Conservation (phyloP, 2,888 invertebrate species). For the Xestia c-nigrum region DNA sequence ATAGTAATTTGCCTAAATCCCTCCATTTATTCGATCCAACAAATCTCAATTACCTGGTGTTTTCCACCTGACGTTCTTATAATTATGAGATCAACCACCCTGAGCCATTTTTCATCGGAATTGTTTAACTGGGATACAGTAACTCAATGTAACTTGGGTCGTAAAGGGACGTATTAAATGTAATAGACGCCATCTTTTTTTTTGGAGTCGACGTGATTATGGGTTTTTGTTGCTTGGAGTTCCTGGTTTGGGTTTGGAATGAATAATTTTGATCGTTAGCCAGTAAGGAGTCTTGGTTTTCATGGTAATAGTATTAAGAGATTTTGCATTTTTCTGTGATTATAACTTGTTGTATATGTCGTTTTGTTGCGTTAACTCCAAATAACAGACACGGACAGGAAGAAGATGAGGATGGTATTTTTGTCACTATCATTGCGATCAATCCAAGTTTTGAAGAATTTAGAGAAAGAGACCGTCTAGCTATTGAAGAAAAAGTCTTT, state of each 20-base stretch:
- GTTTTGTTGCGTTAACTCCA: too few relatives aligned
- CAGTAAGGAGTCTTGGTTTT: not conserved
- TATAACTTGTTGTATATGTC: not conserved
- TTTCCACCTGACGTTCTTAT: conserved; percentile 34
- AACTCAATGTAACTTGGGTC: conserved; percentile 33
- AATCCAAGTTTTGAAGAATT: not conserved
- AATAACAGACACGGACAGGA: too few relatives aligned
- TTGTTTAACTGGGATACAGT: conserved; percentile 23
- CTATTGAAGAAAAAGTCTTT: too few relatives aligned
- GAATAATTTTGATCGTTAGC: conserved; percentile 24
- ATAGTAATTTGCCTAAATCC: conserved; percentile 11
- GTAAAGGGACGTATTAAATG: conserved; percentile 33
- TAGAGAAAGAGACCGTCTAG: not conserved
- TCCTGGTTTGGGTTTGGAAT: not conserved
- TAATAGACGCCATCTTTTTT: conserved; percentile 31
- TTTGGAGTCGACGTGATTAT: conserved; percentile 21
- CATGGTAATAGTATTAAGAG: not conserved
- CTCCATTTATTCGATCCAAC: conserved; percentile 2
- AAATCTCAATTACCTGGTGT: conserved; percentile 18
- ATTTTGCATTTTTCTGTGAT: not conserved
- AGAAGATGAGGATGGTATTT: not conserved
- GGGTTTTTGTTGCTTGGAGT: conserved; percentile 11
- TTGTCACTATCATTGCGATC: accelerated
- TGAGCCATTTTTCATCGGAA: conserved; percentile 32
- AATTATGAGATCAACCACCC: conserved; percentile 38